Evolutionary conservation across 2,113 vertebrate genomes (phyloP), one percentile per base, ranked within the genome.

Genomic region (Morone saxatilis): DNA sequence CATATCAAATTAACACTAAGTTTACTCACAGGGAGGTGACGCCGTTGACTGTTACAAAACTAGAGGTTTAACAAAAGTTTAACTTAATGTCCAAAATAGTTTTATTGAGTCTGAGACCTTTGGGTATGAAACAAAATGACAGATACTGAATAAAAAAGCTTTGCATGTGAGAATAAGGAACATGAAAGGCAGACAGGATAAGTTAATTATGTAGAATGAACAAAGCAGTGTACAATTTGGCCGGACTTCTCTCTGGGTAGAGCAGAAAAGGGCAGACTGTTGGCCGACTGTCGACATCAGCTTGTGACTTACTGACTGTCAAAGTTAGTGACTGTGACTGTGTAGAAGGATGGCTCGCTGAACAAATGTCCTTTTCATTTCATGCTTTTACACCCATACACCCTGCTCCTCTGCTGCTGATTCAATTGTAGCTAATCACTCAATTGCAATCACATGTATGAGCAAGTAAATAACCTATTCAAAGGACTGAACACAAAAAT

Each of bases 401-500:
- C 84, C 87, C 80, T 78, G 73, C 81, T 88, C 84, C 76, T 92
- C 80, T 86, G 73, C 86, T 43, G 71, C 89, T 96, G 88, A 95
- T 95, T 94, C 88, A 95, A 95, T 96, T 95, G 87, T 78, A 17
- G 71, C 89, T 94, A 95, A 95, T 96, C 76, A 86, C 83, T 91
- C 91, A 95, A 96, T 95, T 94, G 85, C 92, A 94, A 94, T 96
- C 95, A 95, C 94, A 95, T 95, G 95, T 71, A 89, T 65, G 85
- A 86, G 81, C 66, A 83, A 91, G 82, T 88, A 85, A 94, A 92
- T 90, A 78, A 88, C 71, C 78, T 81, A 69, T 89, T 93, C 60
- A 88, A 86, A 85, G 74, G 57, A 72, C 62, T 75, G 71, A 63
- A 68, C 76, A 90, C 88, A 84, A 82, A 89, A 88, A 92, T 83